Base-by-base conservation (phyloP, 1,140 invertebrate genomes). In the Tetramorium parvispinum region DNA sequence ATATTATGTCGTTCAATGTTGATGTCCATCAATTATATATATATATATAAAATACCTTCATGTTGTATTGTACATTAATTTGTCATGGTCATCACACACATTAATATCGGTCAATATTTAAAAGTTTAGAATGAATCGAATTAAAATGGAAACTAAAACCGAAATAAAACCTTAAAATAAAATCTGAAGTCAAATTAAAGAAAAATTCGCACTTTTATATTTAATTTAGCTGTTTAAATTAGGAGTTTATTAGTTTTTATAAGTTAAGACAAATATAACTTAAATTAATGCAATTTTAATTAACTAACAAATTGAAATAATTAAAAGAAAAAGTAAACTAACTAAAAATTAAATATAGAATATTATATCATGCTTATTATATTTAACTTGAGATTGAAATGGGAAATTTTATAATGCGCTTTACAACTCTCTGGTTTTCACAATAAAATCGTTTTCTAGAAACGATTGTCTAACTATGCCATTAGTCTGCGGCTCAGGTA, bases 401-500 rank as follows among this genome's bases (percentile, higher is more conserved):
- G 13, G 8, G 40, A 18, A 27, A 77, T 77, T 77, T 61, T 61
- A 0, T 49, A 78, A 65, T 11, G 40, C 40, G 2, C 0, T 68
- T 40, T 53, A 81, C 16, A 40, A 24, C 16, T 43, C 21, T 5
- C 32, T 3, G 16, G 16, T 53, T 70, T 70, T 24, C 2, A 13
- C 32, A 53, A 53, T 79, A 70, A 81, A 68, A 53, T 55, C 7
- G 77, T 21, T 83, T 75, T 37, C 7, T 21, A 11, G n/a, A 0
- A 66, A 46, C n/a, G n/a, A 53, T 49, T 71, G 37, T 46, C 18
- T 55, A 57, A 32, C 16, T 16, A 3, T 21, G 78, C 7, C n/a
- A 43, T 65, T 79, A 21, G 49, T 66, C 18, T 53, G 37, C 75
- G 46, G 53, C 55, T 85, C 71, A 73, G 75, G 83, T 78, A 81